Conservation (phyloP, 2,113 vertebrate species). For the Solenodon paradoxus region DNA sequence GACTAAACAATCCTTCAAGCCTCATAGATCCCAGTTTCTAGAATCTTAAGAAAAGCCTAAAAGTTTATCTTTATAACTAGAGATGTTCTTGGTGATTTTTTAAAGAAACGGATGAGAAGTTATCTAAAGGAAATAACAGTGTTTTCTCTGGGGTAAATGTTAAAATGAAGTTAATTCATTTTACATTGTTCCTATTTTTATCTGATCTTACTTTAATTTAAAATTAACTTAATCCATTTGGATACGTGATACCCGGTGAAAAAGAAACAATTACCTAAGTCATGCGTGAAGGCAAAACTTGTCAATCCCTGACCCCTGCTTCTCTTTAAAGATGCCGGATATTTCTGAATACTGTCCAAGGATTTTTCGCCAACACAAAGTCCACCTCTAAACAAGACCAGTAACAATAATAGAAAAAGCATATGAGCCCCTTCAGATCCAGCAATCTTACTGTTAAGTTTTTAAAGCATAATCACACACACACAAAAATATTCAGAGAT, state of each 20-base stretch:
- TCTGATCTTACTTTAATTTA: constrained; percentile 62
- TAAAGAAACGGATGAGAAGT: constrained; percentile 46
- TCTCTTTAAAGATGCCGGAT: not conserved
- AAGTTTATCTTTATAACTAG: not conserved
- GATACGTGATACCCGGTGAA: constrained; percentile 9
- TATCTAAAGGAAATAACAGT: constrained; percentile 41
- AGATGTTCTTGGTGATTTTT: constrained; percentile 26
- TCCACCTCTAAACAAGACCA: not conserved
- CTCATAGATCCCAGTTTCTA: not conserved
- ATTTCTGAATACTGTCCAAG: not conserved
- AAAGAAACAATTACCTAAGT: constrained; percentile 28
- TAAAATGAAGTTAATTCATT: constrained; percentile 63
- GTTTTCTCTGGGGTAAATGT: constrained; percentile 43
- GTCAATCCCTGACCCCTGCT: not conserved
- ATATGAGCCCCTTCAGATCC: not conserved
- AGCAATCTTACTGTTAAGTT: not conserved
- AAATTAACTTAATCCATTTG: constrained; percentile 54
- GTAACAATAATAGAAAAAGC: not conserved
- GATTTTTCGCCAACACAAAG: not conserved
- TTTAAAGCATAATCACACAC: not conserved
- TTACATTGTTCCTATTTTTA: constrained; percentile 47
- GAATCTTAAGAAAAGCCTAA: not conserved
- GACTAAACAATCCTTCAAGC: not conserved
- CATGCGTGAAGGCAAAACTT: not conserved
- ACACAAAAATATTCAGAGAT: not conserved